Base-by-base conservation (phyloP, 2,113 vertebrate genomes). In the Melanostigma gelatinosum region DNA sequence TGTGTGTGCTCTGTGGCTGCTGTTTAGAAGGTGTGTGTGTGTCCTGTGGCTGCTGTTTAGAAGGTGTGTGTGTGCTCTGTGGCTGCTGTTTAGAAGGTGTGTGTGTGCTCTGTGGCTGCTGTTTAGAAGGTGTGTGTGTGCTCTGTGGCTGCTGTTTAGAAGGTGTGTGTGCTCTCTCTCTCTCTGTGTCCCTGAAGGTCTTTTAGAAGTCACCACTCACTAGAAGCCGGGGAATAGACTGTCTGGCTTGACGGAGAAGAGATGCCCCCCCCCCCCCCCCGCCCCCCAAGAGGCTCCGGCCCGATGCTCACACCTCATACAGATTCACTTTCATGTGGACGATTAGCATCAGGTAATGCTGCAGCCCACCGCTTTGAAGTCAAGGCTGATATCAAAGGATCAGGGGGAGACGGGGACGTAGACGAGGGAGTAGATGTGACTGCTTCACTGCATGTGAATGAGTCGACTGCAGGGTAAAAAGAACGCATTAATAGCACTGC, bases 271-370 rank as follows among this genome's bases (percentile, higher is more conserved):
- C n/a, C n/a, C n/a, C n/a, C n/a, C n/a, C n/a, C n/a, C n/a, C n/a
- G n/a, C 80, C 61, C 72, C 91, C 80, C 82, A 80, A 85, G 90
- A 91, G 90, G 74, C 85, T 70, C 80, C 52, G 1, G 86, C 84
- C 86, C 46, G 65, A 83, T 52, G 79, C 87, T 86, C 81, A 54
- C 84, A 87, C 89, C 91, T 92, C 90, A 92, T 90, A 90, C 83
- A 73, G 79, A 94, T 93, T 93, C 90, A 72, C 91, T 93, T 94
- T 93, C 87, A 94, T 94, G 92, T 93, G 90, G 91, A 92, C 91
- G 81, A 92, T 93, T 93, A 93, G 88, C 91, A 94, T 93, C 88
- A 91, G 89, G 89, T 94, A 91, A 91, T 61, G 18, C 86, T 63
- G 77, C 88, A 83, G 81, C 89, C 80, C 76, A 50, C 68, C 29